Base-by-base conservation (phyloP, 2,888 invertebrate species). In the Amiota mariae region DNA sequence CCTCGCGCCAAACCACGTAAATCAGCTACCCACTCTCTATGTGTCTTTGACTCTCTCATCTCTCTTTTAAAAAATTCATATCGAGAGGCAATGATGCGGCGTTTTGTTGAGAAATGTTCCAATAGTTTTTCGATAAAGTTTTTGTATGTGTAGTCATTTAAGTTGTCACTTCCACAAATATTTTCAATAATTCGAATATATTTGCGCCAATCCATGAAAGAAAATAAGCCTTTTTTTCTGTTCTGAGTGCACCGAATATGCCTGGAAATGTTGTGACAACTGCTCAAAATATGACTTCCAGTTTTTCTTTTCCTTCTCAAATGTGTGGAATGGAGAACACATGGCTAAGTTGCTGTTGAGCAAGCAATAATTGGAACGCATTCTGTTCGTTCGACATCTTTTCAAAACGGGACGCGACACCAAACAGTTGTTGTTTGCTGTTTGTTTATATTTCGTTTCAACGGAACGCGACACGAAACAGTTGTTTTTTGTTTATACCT, bases 61-160 rank as follows among this genome's bases (percentile, higher is more conserved):
- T 11, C 59, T 4, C 56, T 72, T 66, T 77, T 51, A n/a, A n/a
- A n/a, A 51, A 51, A 51, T 51, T 51, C 54, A 36, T 76, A 76
- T 15, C 78, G 75, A 51, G 54, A 12, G 4, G 54, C 54, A 51
- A 51, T 51, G n/a, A 51, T n/a, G n/a, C 10, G n/a, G 2, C 54
- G 0, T n/a, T 51, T 51, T 51, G 6, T 51, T 51, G 13, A 4
- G n/a, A 51, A 51, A 10, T 51, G 54, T n/a, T 51, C 54, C 13
- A 12, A 2, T n/a, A 51, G 51, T 4, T n/a, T n/a, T 2, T 13
- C 51, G 12, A 51, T n/a, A 2, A 51, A 2, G 11, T 51, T 11
- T n/a, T 11, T 51, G n/a, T 51, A 51, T n/a, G 51, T 13, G 2
- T 51, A n/a, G 2, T 12, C 54, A n/a, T 8, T n/a, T 51, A 8